Conservation (phyloP, 2,797 vertebrate species). For the Anguilla megastoma region DNA sequence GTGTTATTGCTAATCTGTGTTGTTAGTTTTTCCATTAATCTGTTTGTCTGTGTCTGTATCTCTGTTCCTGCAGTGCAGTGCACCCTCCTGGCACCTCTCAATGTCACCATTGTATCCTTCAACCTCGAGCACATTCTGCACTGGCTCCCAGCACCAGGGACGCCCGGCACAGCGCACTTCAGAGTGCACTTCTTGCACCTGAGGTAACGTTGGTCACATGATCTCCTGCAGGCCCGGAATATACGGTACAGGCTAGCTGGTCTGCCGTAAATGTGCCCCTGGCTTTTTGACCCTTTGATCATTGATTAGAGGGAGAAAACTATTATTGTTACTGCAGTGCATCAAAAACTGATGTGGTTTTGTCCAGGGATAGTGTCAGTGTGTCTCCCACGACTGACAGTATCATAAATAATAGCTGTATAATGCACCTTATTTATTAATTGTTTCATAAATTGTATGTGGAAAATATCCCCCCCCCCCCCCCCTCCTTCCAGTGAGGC, state of each 20-base stretch:
- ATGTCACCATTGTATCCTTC: constrained; percentile 60
- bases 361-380: neutral
- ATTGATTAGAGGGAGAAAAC: neutral
- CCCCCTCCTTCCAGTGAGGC: constrained; percentile 40
- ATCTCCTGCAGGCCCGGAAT: neutral
- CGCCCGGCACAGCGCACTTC: constrained; percentile 45
- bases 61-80: constrained; percentile 38
- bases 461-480: neutral
- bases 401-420: neutral
- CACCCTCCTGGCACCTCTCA: constrained; percentile 55
- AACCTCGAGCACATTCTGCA: constrained; percentile 64
- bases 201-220: constrained; percentile 45
- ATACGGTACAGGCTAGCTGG: neutral
- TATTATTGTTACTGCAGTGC: neutral
- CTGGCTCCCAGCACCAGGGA: constrained; percentile 55
- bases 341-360: neutral
- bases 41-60: neutral
- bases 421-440: too few species aligned
- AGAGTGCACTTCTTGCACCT: constrained; percentile 44
- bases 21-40: neutral
- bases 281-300: neutral
- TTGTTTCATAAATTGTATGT: neutral
- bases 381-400: neutral
- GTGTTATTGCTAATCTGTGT: neutral
- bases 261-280: neutral